These are phyloP conservation scores for Montipora sp. DNA, from an alignment of 64 coral and sea anemone species.

Conservation along the genomic window DNA sequence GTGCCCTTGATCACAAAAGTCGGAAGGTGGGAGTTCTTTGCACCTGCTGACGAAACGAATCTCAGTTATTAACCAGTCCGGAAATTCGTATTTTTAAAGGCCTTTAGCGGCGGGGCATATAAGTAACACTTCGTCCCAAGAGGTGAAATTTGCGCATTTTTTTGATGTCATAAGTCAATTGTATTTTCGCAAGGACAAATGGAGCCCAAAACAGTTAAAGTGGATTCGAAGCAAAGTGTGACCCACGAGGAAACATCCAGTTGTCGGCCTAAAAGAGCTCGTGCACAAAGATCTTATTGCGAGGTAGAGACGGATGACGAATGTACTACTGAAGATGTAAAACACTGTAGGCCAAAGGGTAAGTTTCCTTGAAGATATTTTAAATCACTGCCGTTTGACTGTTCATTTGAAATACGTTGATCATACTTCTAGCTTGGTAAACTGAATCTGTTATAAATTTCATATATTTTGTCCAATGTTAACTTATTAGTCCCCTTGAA, in stretches of 20 bases:
- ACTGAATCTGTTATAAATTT: slow-evolving; percentile 24
- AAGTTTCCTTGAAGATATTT: neutral
- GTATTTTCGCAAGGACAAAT: neutral
- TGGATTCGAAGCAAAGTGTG: neutral
- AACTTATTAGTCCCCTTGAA: neutral
- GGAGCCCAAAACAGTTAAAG: slow-evolving; percentile 14
- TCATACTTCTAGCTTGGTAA: neutral
- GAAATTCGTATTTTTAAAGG: slow-evolving; percentile 53
- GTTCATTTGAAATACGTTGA: slow-evolving; percentile 18
- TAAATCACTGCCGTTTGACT: slow-evolving; percentile 6
- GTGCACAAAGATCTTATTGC: slow-evolving; percentile 11
- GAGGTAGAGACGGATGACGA: slow-evolving; percentile 32
- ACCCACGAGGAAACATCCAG: neutral
- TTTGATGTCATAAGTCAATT: neutral
- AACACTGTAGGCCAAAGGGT: slow-evolving; percentile 10
- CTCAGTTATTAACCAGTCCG: slow-evolving; percentile 61
- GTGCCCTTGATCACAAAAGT: slow-evolving; percentile 33
- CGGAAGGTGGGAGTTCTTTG: slow-evolving; percentile 25
- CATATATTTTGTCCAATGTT: slow-evolving; percentile 38
- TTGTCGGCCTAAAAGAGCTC: slow-evolving; percentile 27
- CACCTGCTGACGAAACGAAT: slow-evolving; percentile 57
- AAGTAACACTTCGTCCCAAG: neutral
- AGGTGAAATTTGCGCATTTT: neutral
- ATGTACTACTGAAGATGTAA: slow-evolving; percentile 3
- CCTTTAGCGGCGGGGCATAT: slow-evolving; percentile 44